Percentiles rank a stretch among this genome's conserved stretches.
phyloP scores from a whole-genome alignment of 2,113 vertebrate species.

The Actenoides hombroni region DNA sequence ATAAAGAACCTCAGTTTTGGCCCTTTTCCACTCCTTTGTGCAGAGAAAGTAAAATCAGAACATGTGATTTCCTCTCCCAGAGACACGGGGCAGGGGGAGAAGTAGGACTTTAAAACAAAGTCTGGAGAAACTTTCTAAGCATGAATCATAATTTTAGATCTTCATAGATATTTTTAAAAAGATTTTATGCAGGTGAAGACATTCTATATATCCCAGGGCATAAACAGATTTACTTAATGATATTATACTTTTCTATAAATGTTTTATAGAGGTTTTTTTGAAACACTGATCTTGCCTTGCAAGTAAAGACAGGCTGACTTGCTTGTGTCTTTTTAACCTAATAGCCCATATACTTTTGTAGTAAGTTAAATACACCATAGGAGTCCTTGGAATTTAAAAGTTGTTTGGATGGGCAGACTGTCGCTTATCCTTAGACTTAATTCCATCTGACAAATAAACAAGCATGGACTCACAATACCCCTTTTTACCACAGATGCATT shows the following conservation, averaged over 20 bases:
- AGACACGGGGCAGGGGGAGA: neutral
- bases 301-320: neutral
- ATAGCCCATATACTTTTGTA: neutral
- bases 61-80: neutral
- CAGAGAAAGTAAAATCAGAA: neutral
- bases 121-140: neutral
- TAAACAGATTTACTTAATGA: neutral
- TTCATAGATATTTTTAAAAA: neutral
- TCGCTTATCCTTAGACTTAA: neutral
- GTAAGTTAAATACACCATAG: neutral
- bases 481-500: neutral
- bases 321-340: neutral
- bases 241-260: neutral
- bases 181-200: neutral
- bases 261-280: neutral
- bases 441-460: neutral
- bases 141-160: neutral
- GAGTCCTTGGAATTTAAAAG: neutral
- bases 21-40: neutral
- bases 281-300: neutral
- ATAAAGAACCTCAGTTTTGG: neutral
- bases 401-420: neutral
- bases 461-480: neutral
- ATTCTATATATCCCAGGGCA: rapidly evolving
- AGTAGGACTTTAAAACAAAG: neutral